Evolutionary conservation across 2,113 vertebrate species (phyloP).

Genomic region (Notechis scutatus): DNA sequence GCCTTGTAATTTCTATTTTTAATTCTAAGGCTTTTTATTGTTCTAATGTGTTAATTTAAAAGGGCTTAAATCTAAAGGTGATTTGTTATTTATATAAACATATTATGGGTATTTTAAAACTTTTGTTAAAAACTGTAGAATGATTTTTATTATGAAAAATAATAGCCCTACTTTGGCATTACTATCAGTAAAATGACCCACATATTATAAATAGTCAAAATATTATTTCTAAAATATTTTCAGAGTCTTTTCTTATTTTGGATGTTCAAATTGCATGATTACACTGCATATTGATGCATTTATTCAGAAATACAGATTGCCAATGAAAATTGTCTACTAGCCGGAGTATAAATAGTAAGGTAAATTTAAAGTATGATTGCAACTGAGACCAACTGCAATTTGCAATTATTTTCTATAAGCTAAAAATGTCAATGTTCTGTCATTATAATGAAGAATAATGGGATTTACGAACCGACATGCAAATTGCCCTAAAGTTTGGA

Average conservation of each 20-base stretch:
- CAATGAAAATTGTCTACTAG: background rate
- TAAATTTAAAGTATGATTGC: conserved; percentile 2
- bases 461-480: background rate
- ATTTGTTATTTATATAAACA: background rate
- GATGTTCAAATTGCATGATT: background rate
- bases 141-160: background rate
- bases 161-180: background rate
- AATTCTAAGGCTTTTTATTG: background rate
- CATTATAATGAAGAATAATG: conserved; percentile 3
- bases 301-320: background rate
- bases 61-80: background rate
- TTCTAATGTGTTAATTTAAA: background rate
- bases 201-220: background rate
- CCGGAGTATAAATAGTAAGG: background rate
- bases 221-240: background rate
- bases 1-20: background rate
- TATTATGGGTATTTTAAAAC: background rate
- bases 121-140: background rate
- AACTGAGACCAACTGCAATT: background rate
- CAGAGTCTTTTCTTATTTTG: background rate
- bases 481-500: background rate
- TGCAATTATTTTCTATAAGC: background rate
- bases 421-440: background rate
- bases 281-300: background rate
- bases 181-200: background rate